A percentile compares a stretch with the other conserved stretches of the same genome.
phyloP scores from a whole-genome alignment of 2,888 invertebrate species.

The Hoplodrina ambigua region DNA sequence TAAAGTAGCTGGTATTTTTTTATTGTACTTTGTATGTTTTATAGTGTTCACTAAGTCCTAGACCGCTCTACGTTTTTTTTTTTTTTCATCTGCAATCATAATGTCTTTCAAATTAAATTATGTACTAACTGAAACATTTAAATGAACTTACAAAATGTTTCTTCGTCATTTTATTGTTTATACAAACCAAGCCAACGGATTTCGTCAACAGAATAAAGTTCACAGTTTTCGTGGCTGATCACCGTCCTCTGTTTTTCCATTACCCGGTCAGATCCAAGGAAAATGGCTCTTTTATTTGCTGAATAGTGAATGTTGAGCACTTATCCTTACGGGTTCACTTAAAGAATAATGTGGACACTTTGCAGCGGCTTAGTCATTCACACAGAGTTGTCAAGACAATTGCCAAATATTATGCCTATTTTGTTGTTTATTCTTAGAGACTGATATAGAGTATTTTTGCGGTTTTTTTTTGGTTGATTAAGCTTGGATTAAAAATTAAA shows the following conservation, averaged over 20 bases:
- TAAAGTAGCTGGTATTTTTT: too few relatives aligned
- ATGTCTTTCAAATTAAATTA: too few relatives aligned
- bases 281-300: conserved; percentile 87
- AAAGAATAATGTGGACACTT: conserved; percentile 87
- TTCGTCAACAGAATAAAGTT: conserved; percentile 27
- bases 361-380: conserved; percentile 71
- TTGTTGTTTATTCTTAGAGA: conserved; percentile 34
- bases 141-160: too few relatives aligned
- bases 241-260: conserved; percentile 85
- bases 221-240: conserved; percentile 61
- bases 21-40: too few relatives aligned
- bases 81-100: too few relatives aligned
- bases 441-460: neutral
- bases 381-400: conserved; percentile 47
- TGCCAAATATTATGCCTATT: conserved; percentile 52
- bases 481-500: neutral
- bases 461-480: neutral
- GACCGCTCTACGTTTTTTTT: too few relatives aligned
- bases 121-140: too few relatives aligned
- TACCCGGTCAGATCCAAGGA: conserved; percentile 84
- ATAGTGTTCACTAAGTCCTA: too few relatives aligned
- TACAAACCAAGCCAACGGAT: neutral
- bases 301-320: conserved; percentile 87
- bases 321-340: conserved; percentile 81
- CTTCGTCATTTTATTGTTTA: too few relatives aligned